phyloP scores from a whole-genome alignment of 2,113 vertebrate genomes.

The Microcebus griseorufus region DNA sequence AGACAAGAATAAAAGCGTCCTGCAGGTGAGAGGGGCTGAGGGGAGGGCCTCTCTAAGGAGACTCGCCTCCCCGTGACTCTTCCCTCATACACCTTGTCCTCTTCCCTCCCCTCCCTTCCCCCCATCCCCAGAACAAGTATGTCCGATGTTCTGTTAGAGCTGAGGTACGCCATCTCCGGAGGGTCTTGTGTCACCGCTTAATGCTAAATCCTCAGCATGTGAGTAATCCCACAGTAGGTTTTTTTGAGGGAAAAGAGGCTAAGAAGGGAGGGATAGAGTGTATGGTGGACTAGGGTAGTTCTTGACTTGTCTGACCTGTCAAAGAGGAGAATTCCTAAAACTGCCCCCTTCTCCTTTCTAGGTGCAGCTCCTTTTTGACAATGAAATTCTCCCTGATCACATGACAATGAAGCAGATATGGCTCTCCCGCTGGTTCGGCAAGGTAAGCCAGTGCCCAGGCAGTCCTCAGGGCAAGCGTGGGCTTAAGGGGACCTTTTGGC shows the following conservation, averaged over 20 bases:
- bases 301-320: background rate
- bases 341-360: background rate
- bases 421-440: slow-evolving; percentile 88
- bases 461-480: background rate
- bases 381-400: slow-evolving; percentile 86
- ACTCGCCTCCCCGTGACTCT: background rate
- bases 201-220: slow-evolving; percentile 94
- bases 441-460: slow-evolving; percentile 76
- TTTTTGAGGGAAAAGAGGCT: background rate
- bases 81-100: background rate
- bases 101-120: background rate
- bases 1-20: slow-evolving; percentile 92
- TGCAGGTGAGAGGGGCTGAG: slow-evolving; percentile 89
- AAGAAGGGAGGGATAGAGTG: background rate
- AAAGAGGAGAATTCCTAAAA: background rate
- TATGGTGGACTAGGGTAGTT: background rate
- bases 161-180: slow-evolving; percentile 94
- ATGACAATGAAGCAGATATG: slow-evolving; percentile 90
- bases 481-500: background rate
- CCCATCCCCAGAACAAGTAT: slow-evolving; percentile 91
- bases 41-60: background rate
- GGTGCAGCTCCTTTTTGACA: slow-evolving; percentile 88
- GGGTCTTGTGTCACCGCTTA: slow-evolving; percentile 94
- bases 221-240: slow-evolving; percentile 56
- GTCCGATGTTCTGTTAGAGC: slow-evolving; percentile 95